Conservation (phyloP, 2,888 invertebrate species). For the Scaptomyza flava region DNA sequence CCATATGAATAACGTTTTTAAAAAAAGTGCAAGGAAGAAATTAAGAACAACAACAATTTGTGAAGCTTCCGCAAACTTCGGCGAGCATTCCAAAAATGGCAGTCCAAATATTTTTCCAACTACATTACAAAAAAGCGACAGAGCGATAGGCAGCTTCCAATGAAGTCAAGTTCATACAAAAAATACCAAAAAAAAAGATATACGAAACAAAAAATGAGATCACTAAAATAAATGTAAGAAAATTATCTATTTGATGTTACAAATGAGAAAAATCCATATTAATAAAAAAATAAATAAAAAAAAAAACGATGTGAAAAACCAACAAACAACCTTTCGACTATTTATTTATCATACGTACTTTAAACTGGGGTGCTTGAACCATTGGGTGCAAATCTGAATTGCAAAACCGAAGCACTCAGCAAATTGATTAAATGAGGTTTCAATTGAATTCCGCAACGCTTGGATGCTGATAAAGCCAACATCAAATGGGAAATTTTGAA, state of each 20-base stretch:
- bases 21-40: neutral
- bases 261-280: slow-evolving; percentile 68
- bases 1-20: slow-evolving; percentile 14
- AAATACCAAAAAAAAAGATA: slow-evolving; percentile 23
- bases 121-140: slow-evolving; percentile 34
- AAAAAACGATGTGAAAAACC: slow-evolving; percentile 32
- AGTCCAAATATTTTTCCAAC: slow-evolving; percentile 73
- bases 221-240: slow-evolving; percentile 14
- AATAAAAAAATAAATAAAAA: too few relatives aligned
- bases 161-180: slow-evolving; percentile 33
- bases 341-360: slow-evolving; percentile 15
- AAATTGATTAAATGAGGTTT: slow-evolving; percentile 26
- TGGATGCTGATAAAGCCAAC: slow-evolving; percentile 32
- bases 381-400: too few relatives aligned
- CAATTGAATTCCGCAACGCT: slow-evolving; percentile 28
- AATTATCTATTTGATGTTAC: slow-evolving; percentile 79
- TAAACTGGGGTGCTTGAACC: slow-evolving; percentile 26
- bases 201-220: slow-evolving; percentile 9
- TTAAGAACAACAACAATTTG: slow-evolving; percentile 9
- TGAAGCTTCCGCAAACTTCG: neutral
- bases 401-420: neutral
- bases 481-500: too few relatives aligned
- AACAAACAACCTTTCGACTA: neutral
- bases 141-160: slow-evolving; percentile 28
- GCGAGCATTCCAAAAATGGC: slow-evolving; percentile 34